Evolutionary conservation across 2,113 vertebrate genomes (phyloP).

Genomic region (Psilopsiagon aymara): DNA sequence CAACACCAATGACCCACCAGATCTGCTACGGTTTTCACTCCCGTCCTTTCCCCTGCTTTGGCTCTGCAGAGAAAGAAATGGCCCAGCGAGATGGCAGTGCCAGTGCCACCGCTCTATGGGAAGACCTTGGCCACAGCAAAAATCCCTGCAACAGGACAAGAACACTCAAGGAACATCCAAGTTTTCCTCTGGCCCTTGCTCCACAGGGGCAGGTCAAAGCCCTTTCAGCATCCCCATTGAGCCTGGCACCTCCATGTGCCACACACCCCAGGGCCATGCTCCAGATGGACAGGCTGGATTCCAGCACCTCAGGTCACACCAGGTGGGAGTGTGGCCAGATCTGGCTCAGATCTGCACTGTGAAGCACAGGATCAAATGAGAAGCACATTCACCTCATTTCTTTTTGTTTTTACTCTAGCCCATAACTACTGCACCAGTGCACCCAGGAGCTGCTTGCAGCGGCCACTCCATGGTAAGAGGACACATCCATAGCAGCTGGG

Average conservation of each 20-base stretch:
- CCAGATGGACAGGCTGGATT: background rate
- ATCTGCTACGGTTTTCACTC: background rate
- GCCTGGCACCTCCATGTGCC: background rate
- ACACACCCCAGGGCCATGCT: background rate
- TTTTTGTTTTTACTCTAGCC: background rate
- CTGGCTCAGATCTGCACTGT: background rate
- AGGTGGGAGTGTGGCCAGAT: background rate
- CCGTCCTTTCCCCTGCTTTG: background rate
- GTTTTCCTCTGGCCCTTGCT: background rate
- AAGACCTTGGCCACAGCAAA: background rate
- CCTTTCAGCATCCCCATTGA: fast-evolving
- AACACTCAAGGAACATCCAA: background rate
- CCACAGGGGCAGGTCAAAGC: background rate
- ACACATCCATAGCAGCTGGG: background rate
- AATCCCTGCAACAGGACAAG: background rate
- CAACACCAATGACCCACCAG: background rate
- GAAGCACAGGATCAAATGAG: background rate
- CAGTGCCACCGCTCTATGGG: background rate
- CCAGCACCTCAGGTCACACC: background rate
- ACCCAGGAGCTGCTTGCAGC: background rate
- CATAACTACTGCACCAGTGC: background rate
- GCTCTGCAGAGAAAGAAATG: background rate
- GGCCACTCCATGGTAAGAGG: background rate
- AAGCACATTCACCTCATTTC: background rate
- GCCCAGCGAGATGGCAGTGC: background rate